phyloP scores from a whole-genome alignment of 2,888 invertebrate genomes.

The Acanthopleura granulata region DNA sequence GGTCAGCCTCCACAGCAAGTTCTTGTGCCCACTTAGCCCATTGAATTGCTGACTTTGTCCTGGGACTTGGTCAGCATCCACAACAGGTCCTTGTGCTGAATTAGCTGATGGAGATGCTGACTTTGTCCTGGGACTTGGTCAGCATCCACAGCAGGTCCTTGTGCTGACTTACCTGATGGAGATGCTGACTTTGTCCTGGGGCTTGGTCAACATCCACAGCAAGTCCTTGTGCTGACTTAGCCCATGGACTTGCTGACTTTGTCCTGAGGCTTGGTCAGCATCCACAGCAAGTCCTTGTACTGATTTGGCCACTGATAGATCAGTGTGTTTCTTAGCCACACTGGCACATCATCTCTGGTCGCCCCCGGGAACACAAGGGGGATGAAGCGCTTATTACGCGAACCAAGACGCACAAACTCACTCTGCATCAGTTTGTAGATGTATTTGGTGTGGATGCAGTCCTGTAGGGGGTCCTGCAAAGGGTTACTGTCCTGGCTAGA shows the following conservation, averaged over 20 bases:
- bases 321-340: constrained; percentile 42
- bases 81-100: constrained; percentile 54
- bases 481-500: not conserved
- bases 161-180: constrained; percentile 53
- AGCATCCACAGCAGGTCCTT: constrained; percentile 59
- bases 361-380: constrained; percentile 51
- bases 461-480: constrained; percentile 20
- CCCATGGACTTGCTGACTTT: constrained; percentile 20
- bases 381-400: constrained; percentile 39
- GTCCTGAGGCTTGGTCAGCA: constrained; percentile 54
- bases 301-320: constrained; percentile 56
- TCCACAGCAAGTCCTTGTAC: constrained; percentile 58
- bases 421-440: constrained; percentile 53
- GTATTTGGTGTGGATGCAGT: constrained; percentile 48
- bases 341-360: constrained; percentile 37
- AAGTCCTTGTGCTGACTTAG: constrained; percentile 51
- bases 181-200: constrained; percentile 37
- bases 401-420: constrained; percentile 21
- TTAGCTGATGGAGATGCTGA: not conserved
- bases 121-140: constrained; percentile 50
- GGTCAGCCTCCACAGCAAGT: constrained; percentile 56
- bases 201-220: constrained; percentile 56
- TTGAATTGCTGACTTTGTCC: constrained; percentile 30
- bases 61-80: constrained; percentile 57
- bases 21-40: constrained; percentile 58